Evolutionary conservation across 2,797 vertebrate genomes (phyloP).

Genomic region (Meda fulgida): DNA sequence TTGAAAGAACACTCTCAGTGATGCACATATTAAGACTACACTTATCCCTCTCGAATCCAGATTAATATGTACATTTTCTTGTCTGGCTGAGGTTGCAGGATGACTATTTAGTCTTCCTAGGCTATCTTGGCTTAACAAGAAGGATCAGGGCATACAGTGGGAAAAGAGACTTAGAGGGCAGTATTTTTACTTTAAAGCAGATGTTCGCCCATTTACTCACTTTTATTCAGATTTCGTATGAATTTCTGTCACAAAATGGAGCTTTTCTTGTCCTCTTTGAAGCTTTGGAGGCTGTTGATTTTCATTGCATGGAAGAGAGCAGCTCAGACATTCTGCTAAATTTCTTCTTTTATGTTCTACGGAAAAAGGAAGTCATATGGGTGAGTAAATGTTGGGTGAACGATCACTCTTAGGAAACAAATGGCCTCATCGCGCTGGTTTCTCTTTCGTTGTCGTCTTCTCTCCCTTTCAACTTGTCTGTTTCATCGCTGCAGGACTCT

Average conservation of each 20-base stretch:
- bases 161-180: neutral
- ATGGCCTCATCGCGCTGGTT: conserved; percentile 6
- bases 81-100: neutral
- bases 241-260: neutral
- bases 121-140: neutral
- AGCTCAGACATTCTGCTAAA: neutral
- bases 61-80: conserved; percentile 1
- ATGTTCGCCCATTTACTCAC: neutral
- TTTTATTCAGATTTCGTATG: neutral
- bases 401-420: neutral
- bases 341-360: neutral
- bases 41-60: neutral
- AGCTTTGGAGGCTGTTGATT: neutral
- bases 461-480: neutral
- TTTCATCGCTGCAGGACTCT: conserved; percentile 60
- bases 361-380: neutral
- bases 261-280: neutral
- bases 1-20: neutral
- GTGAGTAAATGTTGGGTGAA: neutral
- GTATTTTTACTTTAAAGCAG: neutral
- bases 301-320: neutral
- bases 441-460: conserved; percentile 22
- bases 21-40: conserved; percentile 13
- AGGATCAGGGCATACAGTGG: conserved; percentile 24
- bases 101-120: neutral